Conservation (phyloP, 2,888 invertebrate species). For the Drosophila neotestacea region DNA sequence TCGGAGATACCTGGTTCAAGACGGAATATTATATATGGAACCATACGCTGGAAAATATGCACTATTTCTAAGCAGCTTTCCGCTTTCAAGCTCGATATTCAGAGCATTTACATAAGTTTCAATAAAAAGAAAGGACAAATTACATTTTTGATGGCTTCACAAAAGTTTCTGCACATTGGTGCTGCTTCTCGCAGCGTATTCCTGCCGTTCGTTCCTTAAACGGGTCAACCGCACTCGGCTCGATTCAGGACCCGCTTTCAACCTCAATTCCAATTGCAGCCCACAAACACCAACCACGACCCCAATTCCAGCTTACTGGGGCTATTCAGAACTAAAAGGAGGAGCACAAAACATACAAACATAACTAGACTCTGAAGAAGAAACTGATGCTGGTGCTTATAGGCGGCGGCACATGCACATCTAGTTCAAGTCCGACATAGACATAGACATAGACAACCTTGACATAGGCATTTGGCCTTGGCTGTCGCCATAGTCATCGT, state of each 20-base stretch:
- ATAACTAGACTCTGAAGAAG: conserved; percentile 9
- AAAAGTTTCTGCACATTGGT: conserved; percentile 1
- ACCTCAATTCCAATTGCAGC: background rate
- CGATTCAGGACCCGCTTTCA: background rate
- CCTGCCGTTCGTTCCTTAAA: conserved; percentile 2
- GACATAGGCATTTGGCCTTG: conserved; percentile 14
- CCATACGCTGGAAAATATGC: background rate
- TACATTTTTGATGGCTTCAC: background rate
- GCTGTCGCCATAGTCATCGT: conserved; percentile 3
- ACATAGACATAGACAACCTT: conserved; percentile 14
- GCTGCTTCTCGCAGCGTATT: background rate
- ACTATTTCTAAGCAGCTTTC: background rate
- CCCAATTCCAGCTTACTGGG: background rate
- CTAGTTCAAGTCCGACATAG: conserved; percentile 8
- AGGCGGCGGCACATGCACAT: conserved; percentile 2
- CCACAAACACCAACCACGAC: background rate
- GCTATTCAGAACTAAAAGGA: conserved; percentile 6
- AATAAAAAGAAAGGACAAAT: background rate
- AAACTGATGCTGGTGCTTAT: background rate
- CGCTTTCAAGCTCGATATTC: background rate
- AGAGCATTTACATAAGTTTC: background rate
- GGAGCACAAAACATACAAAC: conserved; percentile 14
- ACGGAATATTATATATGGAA: background rate
- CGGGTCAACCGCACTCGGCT: conserved; percentile 8
- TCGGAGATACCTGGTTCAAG: background rate